Percentiles rank a stretch among this genome's conserved stretches.
Evolutionary conservation across 2,797 vertebrate species (phyloP).

Genomic region (Acipenser transmontanus): DNA sequence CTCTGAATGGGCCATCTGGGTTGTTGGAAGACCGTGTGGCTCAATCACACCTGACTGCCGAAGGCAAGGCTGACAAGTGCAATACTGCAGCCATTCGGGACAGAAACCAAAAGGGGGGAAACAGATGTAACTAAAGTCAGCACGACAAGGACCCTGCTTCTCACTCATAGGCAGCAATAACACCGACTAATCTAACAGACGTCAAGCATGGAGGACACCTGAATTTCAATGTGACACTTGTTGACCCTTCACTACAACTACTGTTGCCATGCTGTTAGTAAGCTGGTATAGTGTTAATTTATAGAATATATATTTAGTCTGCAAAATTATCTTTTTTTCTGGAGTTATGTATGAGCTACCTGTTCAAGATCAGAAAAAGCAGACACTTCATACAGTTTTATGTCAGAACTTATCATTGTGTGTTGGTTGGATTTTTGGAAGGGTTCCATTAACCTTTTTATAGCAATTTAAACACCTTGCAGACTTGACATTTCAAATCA

Average conservation of each 20-base stretch:
- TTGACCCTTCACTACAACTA: not conserved
- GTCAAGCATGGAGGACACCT: not conserved
- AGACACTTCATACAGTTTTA: too few species aligned
- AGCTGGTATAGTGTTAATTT: too few species aligned
- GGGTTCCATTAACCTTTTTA: too few species aligned
- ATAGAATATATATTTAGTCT: too few species aligned
- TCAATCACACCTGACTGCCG: constrained; percentile 20
- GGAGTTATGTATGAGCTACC: too few species aligned
- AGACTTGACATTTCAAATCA: too few species aligned
- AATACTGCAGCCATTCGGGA: constrained; percentile 8
- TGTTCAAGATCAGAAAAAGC: too few species aligned
- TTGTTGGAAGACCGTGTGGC: constrained; percentile 7
- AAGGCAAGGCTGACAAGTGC: constrained; percentile 14
- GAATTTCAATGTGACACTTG: not conserved
- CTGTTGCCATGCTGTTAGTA: too few species aligned
- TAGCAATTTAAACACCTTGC: too few species aligned
- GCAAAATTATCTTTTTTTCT: too few species aligned
- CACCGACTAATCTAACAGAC: not conserved
- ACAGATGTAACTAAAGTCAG: not conserved
- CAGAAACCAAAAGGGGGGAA: not conserved
- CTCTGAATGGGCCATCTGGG: constrained; percentile 13
- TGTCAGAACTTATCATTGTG: too few species aligned
- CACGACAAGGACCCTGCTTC: constrained; percentile 3
- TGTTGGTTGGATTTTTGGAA: too few species aligned
- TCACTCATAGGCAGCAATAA: not conserved